phyloP scores from a whole-genome alignment of 2,797 vertebrate genomes.

The Limnodromus scolopaceus region DNA sequence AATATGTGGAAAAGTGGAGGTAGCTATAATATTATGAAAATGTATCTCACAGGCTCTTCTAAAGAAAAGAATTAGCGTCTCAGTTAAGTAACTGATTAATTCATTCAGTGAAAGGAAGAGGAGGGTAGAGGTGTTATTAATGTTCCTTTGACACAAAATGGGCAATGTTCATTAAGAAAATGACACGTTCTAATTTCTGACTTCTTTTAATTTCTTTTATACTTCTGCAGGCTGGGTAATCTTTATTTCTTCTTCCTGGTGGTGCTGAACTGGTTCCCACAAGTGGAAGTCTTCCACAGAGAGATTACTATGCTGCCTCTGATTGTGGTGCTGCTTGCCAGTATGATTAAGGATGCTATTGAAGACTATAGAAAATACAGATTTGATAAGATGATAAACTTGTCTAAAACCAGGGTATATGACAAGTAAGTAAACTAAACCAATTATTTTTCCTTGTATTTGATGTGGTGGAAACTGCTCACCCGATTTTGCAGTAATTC shows the following conservation, averaged over 20 bases:
- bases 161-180: neutral
- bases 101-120: neutral
- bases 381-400: slow-evolving; percentile 75
- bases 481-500: neutral
- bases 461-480: neutral
- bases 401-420: slow-evolving; percentile 67
- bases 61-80: neutral
- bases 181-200: neutral
- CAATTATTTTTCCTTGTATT: neutral
- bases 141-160: neutral
- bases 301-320: slow-evolving; percentile 79
- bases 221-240: slow-evolving; percentile 75
- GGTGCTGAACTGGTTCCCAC: slow-evolving; percentile 79
- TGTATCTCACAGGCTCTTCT: neutral
- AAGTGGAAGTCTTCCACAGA: slow-evolving; percentile 77
- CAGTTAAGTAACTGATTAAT: neutral
- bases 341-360: slow-evolving; percentile 75
- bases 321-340: slow-evolving; percentile 69
- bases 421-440: slow-evolving; percentile 70
- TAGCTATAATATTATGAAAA: neutral
- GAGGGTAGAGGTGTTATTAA: neutral
- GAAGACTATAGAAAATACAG: slow-evolving; percentile 77
- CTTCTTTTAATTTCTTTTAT: neutral
- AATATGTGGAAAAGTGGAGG: neutral
- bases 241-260: slow-evolving; percentile 79